These are phyloP conservation scores for Hirtodrosophila cameraria DNA, from an alignment of 2,888 invertebrate genomes.

Conservation along the genomic window DNA sequence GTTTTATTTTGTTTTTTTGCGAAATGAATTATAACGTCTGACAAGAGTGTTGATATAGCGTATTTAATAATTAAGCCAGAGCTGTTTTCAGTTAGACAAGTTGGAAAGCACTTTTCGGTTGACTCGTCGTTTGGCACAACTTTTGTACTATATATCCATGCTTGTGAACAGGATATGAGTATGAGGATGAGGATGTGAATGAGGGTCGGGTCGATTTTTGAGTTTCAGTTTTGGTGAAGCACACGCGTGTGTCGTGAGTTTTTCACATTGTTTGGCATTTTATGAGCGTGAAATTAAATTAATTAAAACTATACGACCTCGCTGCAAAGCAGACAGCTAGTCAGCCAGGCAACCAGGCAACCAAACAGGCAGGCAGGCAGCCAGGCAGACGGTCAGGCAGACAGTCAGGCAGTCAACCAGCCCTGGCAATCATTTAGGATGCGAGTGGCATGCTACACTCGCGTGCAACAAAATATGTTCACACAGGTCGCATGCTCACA, in stretches of 20 bases:
- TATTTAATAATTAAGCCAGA: constrained; percentile 25
- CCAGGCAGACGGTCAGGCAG: constrained; percentile 4
- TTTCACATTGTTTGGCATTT: constrained; percentile 66
- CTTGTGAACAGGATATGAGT: no score
- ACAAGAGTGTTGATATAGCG: constrained; percentile 6
- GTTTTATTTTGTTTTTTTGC: no score
- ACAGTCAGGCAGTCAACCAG: no score
- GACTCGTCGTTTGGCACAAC: constrained; percentile 21
- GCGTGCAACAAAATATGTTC: constrained; percentile 29
- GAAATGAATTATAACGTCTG: constrained; percentile 31
- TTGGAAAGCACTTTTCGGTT: constrained; percentile 21
- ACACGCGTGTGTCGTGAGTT: constrained; percentile 8
- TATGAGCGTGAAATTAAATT: constrained; percentile 73
- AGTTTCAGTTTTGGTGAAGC: no score
- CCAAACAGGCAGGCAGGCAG: no score
- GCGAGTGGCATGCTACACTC: not conserved
- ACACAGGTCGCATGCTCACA: constrained; percentile 30
- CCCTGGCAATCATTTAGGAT: constrained; percentile 5
- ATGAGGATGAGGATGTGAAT: no score
- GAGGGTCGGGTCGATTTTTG: no score
- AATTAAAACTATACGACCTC: constrained; percentile 66
- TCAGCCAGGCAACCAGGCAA: constrained; percentile 9
- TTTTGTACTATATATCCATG: no score
- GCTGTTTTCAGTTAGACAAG: constrained; percentile 14
- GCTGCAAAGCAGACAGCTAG: constrained; percentile 32